Conservation (phyloP, 2,797 vertebrate species). For the Lophius americanus region DNA sequence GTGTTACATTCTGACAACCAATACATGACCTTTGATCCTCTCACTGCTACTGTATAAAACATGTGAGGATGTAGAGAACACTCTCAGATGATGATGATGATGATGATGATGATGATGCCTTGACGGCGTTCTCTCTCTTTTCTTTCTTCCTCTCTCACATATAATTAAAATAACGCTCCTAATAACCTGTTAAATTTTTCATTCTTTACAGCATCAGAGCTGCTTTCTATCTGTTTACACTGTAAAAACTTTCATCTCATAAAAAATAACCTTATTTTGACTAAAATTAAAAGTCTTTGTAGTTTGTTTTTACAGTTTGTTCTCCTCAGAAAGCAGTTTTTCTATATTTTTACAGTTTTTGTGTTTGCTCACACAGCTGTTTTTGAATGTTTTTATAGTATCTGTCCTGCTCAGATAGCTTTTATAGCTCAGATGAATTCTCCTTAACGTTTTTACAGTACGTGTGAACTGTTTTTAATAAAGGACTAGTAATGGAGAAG, state of each 20-base stretch:
- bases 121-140: conserved; percentile 6
- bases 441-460: conserved; percentile 54
- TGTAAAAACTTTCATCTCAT: neutral
- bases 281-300: neutral
- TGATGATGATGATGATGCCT: conserved; percentile 37
- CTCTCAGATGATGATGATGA: conserved; percentile 21
- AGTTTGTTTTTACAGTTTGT: too few relatives aligned
- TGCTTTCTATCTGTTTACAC: conserved; percentile 22
- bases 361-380: too few relatives aligned
- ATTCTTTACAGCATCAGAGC: conserved; percentile 24
- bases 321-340: too few relatives aligned
- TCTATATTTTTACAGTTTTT: too few relatives aligned
- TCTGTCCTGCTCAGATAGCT: neutral
- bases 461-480: conserved; percentile 24
- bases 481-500: conserved; percentile 22
- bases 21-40: conserved; percentile 25
- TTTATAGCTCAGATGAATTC: conserved; percentile 27
- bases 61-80: conserved; percentile 20
- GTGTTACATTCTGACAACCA: conserved; percentile 27
- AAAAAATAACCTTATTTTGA: neutral
- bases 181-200: conserved; percentile 30
- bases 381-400: too few relatives aligned
- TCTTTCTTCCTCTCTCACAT: conserved; percentile 23
- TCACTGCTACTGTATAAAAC: conserved; percentile 13
- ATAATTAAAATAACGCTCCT: conserved; percentile 31